Evolutionary conservation across 2,113 vertebrate species (phyloP).

Genomic region (Regulus satrapa): DNA sequence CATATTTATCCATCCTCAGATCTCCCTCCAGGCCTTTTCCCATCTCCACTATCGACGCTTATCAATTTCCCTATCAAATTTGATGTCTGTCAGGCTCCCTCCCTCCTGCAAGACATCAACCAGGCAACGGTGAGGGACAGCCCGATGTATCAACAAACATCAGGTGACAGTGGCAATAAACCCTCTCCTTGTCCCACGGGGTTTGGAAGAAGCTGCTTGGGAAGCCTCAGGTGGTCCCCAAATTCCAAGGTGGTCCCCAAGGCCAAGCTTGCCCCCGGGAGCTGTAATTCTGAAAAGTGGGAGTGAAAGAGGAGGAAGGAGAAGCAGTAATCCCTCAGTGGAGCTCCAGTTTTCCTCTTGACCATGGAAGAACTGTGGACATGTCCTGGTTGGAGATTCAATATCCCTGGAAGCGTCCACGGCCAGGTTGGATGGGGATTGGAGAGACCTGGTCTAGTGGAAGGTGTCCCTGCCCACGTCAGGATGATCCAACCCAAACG

Average conservation of each 20-base stretch:
- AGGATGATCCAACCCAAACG: neutral
- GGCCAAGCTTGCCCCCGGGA: neutral
- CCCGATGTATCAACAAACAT: rapidly evolving
- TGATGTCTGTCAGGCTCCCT: neutral
- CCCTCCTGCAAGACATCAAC: neutral
- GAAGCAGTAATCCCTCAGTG: neutral
- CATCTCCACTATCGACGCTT: neutral
- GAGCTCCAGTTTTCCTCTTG: neutral
- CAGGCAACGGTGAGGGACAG: rapidly evolving
- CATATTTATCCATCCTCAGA: neutral
- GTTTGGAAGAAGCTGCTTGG: neutral
- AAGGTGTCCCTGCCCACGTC: neutral
- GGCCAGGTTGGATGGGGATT: neutral
- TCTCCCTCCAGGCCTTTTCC: neutral
- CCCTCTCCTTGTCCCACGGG: rapidly evolving
- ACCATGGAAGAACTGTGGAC: neutral
- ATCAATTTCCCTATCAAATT: conserved; percentile 16
- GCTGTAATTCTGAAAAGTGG: neutral
- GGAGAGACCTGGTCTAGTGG: neutral
- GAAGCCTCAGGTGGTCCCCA: neutral
- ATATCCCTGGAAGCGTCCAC: neutral
- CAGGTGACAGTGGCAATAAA: rapidly evolving
- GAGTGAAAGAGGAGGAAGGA: neutral
- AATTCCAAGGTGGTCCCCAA: neutral
- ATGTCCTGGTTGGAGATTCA: rapidly evolving